phyloP scores from a whole-genome alignment of 2,888 invertebrate genomes.

The Timema cristinae region DNA sequence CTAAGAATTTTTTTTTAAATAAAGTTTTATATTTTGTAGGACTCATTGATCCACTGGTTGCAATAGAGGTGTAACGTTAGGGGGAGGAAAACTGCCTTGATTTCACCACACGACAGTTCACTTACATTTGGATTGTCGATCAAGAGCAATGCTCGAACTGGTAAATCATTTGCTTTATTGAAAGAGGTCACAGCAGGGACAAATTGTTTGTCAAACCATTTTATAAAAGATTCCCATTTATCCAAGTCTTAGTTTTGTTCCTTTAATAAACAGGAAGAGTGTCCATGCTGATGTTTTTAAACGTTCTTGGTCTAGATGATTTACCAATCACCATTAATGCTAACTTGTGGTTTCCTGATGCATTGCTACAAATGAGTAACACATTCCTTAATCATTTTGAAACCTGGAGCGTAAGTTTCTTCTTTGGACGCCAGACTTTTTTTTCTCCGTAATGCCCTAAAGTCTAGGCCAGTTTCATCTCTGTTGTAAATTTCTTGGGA shows the following conservation, averaged over 20 bases:
- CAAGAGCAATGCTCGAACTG: neutral
- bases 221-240: neutral
- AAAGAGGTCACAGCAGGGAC: neutral
- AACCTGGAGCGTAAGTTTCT: conserved; percentile 27
- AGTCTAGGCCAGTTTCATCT: conserved; percentile 34
- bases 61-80: neutral
- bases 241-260: neutral
- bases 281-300: conserved; percentile 30
- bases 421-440: conserved; percentile 29
- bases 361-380: conserved; percentile 37
- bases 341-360: conserved; percentile 36
- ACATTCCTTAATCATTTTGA: conserved; percentile 34
- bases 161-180: conserved; percentile 1
- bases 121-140: neutral
- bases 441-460: conserved; percentile 33
- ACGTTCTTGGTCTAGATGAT: conserved; percentile 31
- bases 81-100: conserved; percentile 5
- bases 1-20: neutral
- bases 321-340: conserved; percentile 37
- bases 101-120: neutral
- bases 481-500: conserved; percentile 33
- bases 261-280: neutral
- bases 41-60: neutral
- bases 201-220: neutral
- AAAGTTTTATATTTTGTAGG: conserved; percentile 7